Evolutionary conservation across 1,140 invertebrate species (phyloP), one percentile per base, ranked within the genome.

Genomic region (Aporrectodea caliginosa): DNA sequence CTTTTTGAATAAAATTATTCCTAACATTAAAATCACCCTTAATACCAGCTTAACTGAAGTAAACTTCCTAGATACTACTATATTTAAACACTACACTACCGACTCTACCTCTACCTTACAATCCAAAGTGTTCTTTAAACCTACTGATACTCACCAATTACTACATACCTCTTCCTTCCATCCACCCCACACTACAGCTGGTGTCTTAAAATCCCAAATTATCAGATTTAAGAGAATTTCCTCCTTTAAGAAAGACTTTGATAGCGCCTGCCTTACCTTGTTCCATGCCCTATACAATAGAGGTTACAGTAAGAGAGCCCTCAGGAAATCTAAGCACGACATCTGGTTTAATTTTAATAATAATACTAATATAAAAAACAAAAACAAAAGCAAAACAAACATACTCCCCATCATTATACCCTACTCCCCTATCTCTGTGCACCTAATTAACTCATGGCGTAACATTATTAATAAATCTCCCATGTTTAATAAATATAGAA

Each of bases 161-260:
- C 29, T 78, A 2, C 27, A 78, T 31, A 16, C 14, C n/a, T 1
- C 1, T 2, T 69, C 43, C 0, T 78, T 32, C 68, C 76, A 78
- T 58, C 76, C 76, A 0, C n/a, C 1, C 27, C 76, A 78, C 29
- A 70, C 68, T 1, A 16, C 30, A 31, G 1, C 0, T 1, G 68
- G 76, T 1, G 58, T 78, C n/a, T 1, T 78, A 16, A 78, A 70
- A 78, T 78, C 76, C 2, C 76, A 78, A 70, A 1, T 78, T 16
- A 78, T 69, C 58, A 68, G 76, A 69, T 78, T 2, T 34, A 76
- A 35, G n/a, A 34, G 75, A 35, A 16, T 76, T 2, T 76, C 34
- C 1, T 76, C 75, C 2, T 14, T 22, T 16, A 30, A 73, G 1
- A 33, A 27, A 1, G 1, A 73, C 16, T 73, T 73, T 16, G 2